Percentiles rank a stretch among this genome's conserved stretches.
phyloP scores from a whole-genome alignment of 2,113 vertebrate species.

The Beaufortia kweichowensis region DNA sequence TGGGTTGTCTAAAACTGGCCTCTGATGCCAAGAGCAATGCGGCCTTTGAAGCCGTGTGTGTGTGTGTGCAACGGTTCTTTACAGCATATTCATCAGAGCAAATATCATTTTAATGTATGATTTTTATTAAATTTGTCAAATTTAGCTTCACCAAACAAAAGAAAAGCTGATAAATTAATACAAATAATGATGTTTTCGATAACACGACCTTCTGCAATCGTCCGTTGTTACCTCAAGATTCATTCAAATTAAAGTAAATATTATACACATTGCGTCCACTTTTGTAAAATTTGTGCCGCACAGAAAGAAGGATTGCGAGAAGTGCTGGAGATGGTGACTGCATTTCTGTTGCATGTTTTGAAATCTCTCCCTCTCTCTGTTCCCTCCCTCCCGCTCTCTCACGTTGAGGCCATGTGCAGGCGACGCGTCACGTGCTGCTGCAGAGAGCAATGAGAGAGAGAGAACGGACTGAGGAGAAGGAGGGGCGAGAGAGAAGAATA shows the following conservation, averaged over 20 bases:
- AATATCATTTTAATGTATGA: conserved; percentile 2
- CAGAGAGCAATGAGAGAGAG: conserved; percentile 66
- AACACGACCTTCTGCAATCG: neutral
- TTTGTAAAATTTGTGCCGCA: conserved; percentile 19
- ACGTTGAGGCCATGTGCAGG: conserved; percentile 78
- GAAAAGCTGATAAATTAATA: neutral
- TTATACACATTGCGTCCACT: no score
- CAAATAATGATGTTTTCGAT: neutral
- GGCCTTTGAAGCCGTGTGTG: conserved; percentile 29
- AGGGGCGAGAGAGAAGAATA: conserved; percentile 25
- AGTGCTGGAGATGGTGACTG: conserved; percentile 35
- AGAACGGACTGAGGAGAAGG: conserved; percentile 50
- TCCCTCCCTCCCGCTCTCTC: conserved; percentile 58
- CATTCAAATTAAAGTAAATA: neutral
- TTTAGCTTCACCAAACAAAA: conserved; percentile 15
- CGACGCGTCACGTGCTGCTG: conserved; percentile 74
- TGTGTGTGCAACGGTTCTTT: neutral
- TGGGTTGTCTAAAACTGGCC: conserved; percentile 14
- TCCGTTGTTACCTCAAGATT: neutral
- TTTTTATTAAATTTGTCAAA: conserved; percentile 22
- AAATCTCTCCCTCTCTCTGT: conserved; percentile 51
- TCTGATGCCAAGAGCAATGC: conserved; percentile 14
- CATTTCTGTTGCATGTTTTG: conserved; percentile 56
- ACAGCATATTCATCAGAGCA: conserved; percentile 27
- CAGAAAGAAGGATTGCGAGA: conserved; percentile 20